Evolutionary conservation across 2,888 invertebrate species (phyloP), one percentile per base, ranked within the genome.

Genomic region (Cremastobaeus sp.): DNA sequence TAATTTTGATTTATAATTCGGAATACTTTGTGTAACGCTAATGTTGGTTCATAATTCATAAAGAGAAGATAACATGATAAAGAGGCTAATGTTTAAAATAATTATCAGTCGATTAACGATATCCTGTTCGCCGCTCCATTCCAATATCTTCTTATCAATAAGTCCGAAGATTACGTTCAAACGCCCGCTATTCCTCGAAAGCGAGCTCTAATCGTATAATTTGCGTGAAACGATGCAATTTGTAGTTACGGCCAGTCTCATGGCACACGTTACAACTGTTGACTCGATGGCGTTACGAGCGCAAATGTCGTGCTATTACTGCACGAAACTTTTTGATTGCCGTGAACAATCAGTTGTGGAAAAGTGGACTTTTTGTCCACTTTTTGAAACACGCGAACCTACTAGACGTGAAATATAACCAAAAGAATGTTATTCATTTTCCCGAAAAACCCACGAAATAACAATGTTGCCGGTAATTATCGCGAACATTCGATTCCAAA

Each of bases 161-260:
- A 70, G 18, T 34, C 39, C 1, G 12, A 39, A 52, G 47, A 60
- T 69, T 69, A 70, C 48, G 15, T 34, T 20, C 45, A 52, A 35
- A 41, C 52, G 37, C 68, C 52, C 52, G 68, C 59, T 69, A 59
- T 52, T 69, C 52, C 50, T 34, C 21, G 59, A 60, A 59, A 72
- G 77, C 76, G 71, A 62, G 78, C 79, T 76, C 70, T 81, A 82
- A 83, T 83, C 82, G 81, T 79, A 81, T 82, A 84, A 84, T 84
- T 83, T 83, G 83, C 83, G 82, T 84, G 81, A 83, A 83, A 84
- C 84, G 84, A 83, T 80, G 83, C 83, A 83, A 83, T 83, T 84
- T 83, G 84, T 82, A 83, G 82, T 83, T 83, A 82, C 77, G 76
- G 77, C 76, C 9, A 54, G 65, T 48, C 54, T 45, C 54, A 65